Conservation (phyloP, 1,140 invertebrate species). For the Caenorhabditis brenneri region DNA sequence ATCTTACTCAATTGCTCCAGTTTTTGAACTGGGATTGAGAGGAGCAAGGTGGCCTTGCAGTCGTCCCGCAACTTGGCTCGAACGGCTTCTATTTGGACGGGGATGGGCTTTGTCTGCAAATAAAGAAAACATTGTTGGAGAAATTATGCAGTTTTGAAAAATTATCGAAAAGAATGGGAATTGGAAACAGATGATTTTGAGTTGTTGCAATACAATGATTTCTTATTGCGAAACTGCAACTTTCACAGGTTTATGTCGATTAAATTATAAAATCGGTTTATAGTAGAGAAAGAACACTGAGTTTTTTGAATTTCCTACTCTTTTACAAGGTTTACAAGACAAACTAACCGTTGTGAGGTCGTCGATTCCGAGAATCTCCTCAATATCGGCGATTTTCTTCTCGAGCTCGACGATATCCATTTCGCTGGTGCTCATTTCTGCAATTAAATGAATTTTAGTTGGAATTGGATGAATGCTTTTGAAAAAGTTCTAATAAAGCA, state of each 20-base stretch:
- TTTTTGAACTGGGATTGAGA: not conserved
- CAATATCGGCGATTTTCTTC: not conserved
- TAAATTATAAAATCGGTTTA: too few species aligned
- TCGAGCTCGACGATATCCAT: not conserved
- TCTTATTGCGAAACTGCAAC: too few species aligned
- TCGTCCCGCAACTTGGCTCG: not conserved
- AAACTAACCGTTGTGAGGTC: not conserved
- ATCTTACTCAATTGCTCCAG: not conserved
- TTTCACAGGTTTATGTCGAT: too few species aligned
- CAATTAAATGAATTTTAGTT: too few species aligned
- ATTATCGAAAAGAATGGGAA: too few species aligned
- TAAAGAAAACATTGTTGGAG: not conserved
- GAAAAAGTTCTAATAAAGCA: too few species aligned
- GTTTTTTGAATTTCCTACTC: too few species aligned
- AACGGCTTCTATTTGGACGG: not conserved
- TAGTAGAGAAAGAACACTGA: too few species aligned
- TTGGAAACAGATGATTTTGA: too few species aligned
- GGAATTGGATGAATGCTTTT: too few species aligned
- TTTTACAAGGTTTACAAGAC: too few species aligned
- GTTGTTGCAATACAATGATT: too few species aligned
- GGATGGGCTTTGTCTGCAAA: not conserved
- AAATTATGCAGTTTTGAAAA: not conserved
- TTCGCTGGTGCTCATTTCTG: not conserved
- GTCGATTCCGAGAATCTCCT: slow-evolving; percentile 12
- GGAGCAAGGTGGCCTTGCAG: not conserved